phyloP scores from a whole-genome alignment of 2,888 invertebrate species.

The Drosophila maculinotata region DNA sequence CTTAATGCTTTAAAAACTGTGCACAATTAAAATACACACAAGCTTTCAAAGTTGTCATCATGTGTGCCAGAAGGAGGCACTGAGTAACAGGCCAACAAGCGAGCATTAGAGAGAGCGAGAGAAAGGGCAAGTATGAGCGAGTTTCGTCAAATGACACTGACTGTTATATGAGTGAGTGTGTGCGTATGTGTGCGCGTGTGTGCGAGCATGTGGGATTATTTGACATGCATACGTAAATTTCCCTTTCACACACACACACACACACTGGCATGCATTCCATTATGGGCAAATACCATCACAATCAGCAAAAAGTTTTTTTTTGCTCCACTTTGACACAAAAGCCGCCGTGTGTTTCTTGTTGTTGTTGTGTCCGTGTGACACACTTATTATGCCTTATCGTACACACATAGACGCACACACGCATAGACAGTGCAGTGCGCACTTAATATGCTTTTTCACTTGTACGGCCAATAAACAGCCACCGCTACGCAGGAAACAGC shows the following conservation, averaged over 20 bases:
- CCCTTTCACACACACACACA: slow-evolving; percentile 31
- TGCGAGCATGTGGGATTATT: slow-evolving; percentile 17
- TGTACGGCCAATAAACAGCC: slow-evolving; percentile 53
- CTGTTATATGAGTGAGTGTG: slow-evolving; percentile 21
- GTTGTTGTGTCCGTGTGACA: slow-evolving; percentile 58
- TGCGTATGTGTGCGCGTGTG: slow-evolving; percentile 12
- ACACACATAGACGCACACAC: slow-evolving; percentile 18
- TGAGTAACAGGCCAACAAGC: slow-evolving; percentile 14
- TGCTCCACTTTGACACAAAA: slow-evolving; percentile 71
- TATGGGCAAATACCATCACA: slow-evolving; percentile 51
- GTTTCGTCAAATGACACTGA: slow-evolving; percentile 51
- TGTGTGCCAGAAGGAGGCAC: slow-evolving; percentile 11
- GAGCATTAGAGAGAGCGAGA: not conserved
- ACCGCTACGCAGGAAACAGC: slow-evolving; percentile 44
- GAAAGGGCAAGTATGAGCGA: slow-evolving; percentile 13
- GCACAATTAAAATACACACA: slow-evolving; percentile 62
- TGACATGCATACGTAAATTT: slow-evolving; percentile 46
- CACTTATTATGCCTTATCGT: slow-evolving; percentile 61
- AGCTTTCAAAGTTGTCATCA: slow-evolving; percentile 33
- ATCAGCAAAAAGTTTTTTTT: slow-evolving; percentile 64
- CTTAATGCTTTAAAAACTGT: slow-evolving; percentile 54
- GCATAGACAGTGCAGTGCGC: slow-evolving; percentile 23
- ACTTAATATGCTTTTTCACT: slow-evolving; percentile 36
- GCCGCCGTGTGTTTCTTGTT: slow-evolving; percentile 47
- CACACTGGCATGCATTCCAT: slow-evolving; percentile 3